phyloP scores from a whole-genome alignment of 2,113 vertebrate species.

The Carassius carassius region DNA sequence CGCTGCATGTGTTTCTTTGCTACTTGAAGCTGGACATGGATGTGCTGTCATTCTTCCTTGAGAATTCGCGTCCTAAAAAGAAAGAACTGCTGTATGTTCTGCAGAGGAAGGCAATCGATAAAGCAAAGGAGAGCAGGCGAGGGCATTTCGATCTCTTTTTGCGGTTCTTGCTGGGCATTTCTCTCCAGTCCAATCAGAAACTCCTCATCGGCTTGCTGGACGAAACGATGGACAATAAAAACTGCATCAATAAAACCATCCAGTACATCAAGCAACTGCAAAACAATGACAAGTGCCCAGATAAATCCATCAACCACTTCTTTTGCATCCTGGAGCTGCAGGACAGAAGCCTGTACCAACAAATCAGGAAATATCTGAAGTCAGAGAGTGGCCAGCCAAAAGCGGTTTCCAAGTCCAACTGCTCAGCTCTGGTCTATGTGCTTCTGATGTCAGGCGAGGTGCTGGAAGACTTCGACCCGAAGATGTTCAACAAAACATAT shows the following conservation, averaged over 20 bases:
- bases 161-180: conserved; percentile 57
- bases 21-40: conserved; percentile 41
- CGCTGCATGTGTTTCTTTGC: conserved; percentile 50
- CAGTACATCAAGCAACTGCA: conserved; percentile 59
- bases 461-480: conserved; percentile 55
- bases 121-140: conserved; percentile 27
- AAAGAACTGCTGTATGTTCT: conserved; percentile 32
- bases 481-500: conserved; percentile 61
- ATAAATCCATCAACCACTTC: conserved; percentile 63
- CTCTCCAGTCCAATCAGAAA: conserved; percentile 49
- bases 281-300: conserved; percentile 54
- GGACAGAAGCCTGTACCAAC: conserved; percentile 62
- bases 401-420: conserved; percentile 53
- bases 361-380: conserved; percentile 60
- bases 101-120: conserved; percentile 43
- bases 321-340: conserved; percentile 67
- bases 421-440: conserved; percentile 66
- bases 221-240: conserved; percentile 29
- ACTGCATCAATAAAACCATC: conserved; percentile 52
- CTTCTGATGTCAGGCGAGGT: conserved; percentile 56
- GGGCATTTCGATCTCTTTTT: conserved; percentile 58
- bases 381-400: neutral
- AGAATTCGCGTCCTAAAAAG: neutral
- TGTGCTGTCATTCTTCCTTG: conserved; percentile 34
- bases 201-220: conserved; percentile 37